phyloP scores from a whole-genome alignment of 2,888 invertebrate species.

The Neoitamus cyanurus region DNA sequence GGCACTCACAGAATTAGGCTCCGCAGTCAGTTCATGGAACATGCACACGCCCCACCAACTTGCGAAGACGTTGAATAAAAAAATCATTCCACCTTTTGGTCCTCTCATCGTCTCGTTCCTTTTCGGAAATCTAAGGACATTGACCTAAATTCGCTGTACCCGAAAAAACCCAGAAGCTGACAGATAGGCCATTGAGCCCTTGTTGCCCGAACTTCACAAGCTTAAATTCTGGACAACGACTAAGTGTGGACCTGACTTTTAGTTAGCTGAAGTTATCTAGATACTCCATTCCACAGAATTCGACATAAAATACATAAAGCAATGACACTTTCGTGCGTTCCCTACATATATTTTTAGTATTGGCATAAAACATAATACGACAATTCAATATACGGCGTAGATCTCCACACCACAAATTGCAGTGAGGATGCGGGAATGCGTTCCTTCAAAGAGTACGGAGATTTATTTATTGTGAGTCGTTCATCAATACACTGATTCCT shows the following conservation, averaged over 20 bases:
- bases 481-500: no score
- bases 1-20: slow-evolving; percentile 11
- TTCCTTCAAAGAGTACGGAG: no score
- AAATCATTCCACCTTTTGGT: neutral
- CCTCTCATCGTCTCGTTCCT: neutral
- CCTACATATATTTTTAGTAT: no score
- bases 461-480: no score
- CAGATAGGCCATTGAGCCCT: neutral
- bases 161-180: neutral
- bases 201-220: neutral
- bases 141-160: neutral
- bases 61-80: neutral
- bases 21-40: neutral
- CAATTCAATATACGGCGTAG: no score
- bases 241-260: neutral
- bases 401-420: no score
- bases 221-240: neutral
- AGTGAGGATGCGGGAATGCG: no score
- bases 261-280: neutral
- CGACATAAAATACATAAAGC: no score
- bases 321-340: no score
- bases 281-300: no score
- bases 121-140: neutral
- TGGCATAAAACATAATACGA: no score
- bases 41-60: neutral